phyloP scores from a whole-genome alignment of 2,113 vertebrate genomes.

The Ctenodactylus gundi region DNA sequence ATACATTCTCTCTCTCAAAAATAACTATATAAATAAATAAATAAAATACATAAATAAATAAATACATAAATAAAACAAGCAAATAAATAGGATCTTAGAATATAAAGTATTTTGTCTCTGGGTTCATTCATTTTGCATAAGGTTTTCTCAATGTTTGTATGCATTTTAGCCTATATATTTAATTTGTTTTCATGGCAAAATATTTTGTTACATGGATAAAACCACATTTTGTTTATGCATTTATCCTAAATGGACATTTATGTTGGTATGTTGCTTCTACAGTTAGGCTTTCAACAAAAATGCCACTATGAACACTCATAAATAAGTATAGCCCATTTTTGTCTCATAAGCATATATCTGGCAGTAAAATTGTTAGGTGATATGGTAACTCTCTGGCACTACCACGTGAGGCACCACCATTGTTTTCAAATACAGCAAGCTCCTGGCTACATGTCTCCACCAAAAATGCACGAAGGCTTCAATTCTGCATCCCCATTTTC shows the following conservation, averaged over 20 bases:
- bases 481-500: not conserved
- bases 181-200: not conserved
- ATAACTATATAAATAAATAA: too few relatives aligned
- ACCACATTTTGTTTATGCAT: not conserved
- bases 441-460: not conserved
- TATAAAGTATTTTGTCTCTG: not conserved
- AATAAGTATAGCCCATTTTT: not conserved
- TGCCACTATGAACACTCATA: not conserved
- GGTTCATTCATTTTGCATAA: not conserved
- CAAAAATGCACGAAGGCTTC: not conserved
- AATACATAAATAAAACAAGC: too few relatives aligned
- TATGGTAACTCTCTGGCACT: not conserved
- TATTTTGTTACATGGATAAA: not conserved
- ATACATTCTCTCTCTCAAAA: too few relatives aligned
- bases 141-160: not conserved
- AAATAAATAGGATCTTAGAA: not conserved
- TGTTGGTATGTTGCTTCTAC: not conserved
- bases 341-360: not conserved
- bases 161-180: not conserved
- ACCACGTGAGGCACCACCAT: not conserved
- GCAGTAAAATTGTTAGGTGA: not conserved
- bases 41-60: too few relatives aligned
- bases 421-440: not conserved
- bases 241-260: not conserved
- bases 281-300: not conserved